Evolutionary conservation across 2,113 vertebrate species (phyloP), one percentile per base, ranked within the genome.

Genomic region (Hepsetus odoe): DNA sequence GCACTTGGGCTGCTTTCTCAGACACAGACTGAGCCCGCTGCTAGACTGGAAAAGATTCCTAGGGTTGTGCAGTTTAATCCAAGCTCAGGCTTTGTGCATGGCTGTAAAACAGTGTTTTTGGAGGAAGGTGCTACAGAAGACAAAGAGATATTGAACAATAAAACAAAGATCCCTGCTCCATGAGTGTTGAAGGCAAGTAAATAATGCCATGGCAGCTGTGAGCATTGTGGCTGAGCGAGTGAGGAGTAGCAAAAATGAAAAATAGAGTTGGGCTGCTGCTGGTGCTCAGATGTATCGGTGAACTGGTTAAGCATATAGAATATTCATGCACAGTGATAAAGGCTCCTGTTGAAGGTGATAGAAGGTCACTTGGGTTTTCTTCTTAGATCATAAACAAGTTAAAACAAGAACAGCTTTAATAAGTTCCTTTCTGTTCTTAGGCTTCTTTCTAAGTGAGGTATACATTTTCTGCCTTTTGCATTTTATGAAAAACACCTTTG

Each of bases 121-220:
- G 13, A 38, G 61, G 32, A 33, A 22, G 32, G 61, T 32, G 61
- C 8, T 9, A 33, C 59, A 35, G 59, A 62, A 20, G 30, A 33
- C 32, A 62, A 33, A 8, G 28, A 16, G 59, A 62, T 20, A 62
- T 11, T 38, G n/a, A 65, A 65, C 61, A 65, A 65, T 65, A 65
- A 65, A 22, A n/a, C 33, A n/a, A n/a, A 65, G 32, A 7, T 5
- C 49, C 14, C 18, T 44, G 24, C 65, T 44, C 1, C 38, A 16
- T 24, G 67, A 51, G 67, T 13, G 10, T 24, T 7, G 32, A 20
- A 65, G 7, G 61, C 16, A 18, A n/a, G 20, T 65, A 38, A 38
- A 38, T 38, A 7, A 65, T 20, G 0, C 33, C 20, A 35, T 20
- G 59, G n/a, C 59, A 62, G 30, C 49, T 10, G 46, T 53, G 67